A percentile compares a stretch with the other conserved stretches of the same genome.
phyloP scores from a whole-genome alignment of 2,888 invertebrate genomes.

The Brachynemurus nebulosus region DNA sequence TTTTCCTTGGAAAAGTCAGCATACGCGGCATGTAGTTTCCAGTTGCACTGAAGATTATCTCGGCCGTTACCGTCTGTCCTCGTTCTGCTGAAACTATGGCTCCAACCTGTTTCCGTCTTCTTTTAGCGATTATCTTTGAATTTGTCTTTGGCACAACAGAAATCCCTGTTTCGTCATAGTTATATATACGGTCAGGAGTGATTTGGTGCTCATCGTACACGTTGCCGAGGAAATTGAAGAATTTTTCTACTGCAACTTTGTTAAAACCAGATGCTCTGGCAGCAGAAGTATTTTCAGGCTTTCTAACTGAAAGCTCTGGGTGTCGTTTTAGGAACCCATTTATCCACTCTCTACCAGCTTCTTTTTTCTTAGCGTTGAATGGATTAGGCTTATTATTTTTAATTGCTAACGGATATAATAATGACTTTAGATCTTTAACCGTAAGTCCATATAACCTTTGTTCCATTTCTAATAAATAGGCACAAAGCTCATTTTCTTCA shows the following conservation, averaged over 20 bases:
- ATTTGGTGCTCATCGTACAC: conserved; percentile 20
- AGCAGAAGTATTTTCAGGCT: conserved; percentile 20
- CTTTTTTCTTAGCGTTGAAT: conserved; percentile 22
- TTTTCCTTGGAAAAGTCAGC: conserved; percentile 12
- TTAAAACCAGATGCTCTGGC: conserved; percentile 25
- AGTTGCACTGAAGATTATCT: conserved; percentile 12
- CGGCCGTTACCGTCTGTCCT: conserved; percentile 13
- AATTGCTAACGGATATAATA: conserved; percentile 19
- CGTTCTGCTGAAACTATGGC: conserved; percentile 6
- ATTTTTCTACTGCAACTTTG: conserved; percentile 19
- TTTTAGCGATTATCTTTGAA: conserved; percentile 15
- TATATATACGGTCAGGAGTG: conserved; percentile 20
- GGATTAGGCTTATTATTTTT: conserved; percentile 21
- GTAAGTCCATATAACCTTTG: conserved; percentile 17
- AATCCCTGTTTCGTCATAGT: conserved; percentile 25
- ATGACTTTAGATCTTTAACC: conserved; percentile 18
- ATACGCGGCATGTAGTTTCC: conserved; percentile 13
- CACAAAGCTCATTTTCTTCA: conserved; percentile 16
- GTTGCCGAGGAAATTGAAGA: conserved; percentile 18
- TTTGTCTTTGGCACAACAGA: conserved; percentile 19
- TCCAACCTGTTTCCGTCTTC: conserved; percentile 15
- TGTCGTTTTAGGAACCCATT: conserved; percentile 20
- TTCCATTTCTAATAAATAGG: conserved; percentile 14
- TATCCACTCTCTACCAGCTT: conserved; percentile 24
- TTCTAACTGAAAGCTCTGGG: conserved; percentile 16